Conservation (phyloP, 2,888 invertebrate species). For the Malachius bipustulatus region DNA sequence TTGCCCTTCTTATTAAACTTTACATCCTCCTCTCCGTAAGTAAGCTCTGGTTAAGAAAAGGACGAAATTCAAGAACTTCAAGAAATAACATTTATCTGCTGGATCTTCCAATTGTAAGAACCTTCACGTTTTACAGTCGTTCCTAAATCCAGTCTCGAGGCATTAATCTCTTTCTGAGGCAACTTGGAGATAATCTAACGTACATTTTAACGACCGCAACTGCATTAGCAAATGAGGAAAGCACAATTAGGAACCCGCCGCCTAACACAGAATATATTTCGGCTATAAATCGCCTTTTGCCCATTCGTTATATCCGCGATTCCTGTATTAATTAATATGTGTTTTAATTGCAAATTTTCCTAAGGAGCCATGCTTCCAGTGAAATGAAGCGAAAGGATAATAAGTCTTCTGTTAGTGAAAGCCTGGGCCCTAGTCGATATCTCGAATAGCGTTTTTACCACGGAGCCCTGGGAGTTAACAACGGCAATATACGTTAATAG, state of each 20-base stretch:
- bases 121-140: too few relatives aligned
- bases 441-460: not conserved
- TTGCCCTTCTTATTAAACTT: too few relatives aligned
- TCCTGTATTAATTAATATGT: constrained; percentile 2
- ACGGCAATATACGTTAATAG: constrained; percentile 2
- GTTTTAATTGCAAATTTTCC: constrained; percentile 3
- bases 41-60: too few relatives aligned
- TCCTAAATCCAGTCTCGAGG: too few relatives aligned
- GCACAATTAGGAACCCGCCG: not conserved
- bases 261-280: not conserved
- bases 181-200: too few relatives aligned
- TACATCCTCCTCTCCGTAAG: too few relatives aligned
- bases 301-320: not conserved
- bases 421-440: not conserved
- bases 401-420: too few relatives aligned
- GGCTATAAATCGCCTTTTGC: not conserved
- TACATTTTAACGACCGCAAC: constrained; percentile 2
- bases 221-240: not conserved
- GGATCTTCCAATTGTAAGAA: too few relatives aligned
- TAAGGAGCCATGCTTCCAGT: not conserved
- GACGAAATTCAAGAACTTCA: too few relatives aligned
- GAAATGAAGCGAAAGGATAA: not conserved
- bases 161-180: too few relatives aligned
- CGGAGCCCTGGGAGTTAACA: constrained; percentile 3
- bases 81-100: too few relatives aligned